These are phyloP conservation scores for Serranus cabrilla DNA, from an alignment of 2,797 vertebrate genomes.

Conservation along the genomic window DNA sequence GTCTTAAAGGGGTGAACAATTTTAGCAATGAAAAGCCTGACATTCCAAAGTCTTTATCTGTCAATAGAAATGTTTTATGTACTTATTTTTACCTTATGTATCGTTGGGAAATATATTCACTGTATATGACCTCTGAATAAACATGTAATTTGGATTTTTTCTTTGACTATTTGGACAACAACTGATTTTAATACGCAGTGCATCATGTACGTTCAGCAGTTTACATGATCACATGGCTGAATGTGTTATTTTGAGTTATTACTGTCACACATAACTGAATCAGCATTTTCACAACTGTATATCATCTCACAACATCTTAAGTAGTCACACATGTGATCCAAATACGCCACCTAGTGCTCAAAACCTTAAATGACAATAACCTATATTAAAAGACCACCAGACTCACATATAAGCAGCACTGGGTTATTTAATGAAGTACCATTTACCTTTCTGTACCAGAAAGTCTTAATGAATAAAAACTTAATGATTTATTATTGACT, in stretches of 20 bases:
- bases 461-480: background rate
- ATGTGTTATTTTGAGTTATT: background rate
- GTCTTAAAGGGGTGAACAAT: conserved; percentile 59
- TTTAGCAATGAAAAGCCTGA: conserved; percentile 71
- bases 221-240: background rate
- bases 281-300: background rate
- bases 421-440: background rate
- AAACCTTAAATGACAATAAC: background rate
- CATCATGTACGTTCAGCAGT: background rate
- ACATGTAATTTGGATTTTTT: conserved; percentile 71
- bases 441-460: background rate
- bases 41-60: conserved; percentile 80
- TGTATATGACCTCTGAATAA: conserved; percentile 77
- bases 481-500: background rate
- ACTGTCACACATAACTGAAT: background rate
- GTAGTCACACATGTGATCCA: background rate
- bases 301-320: background rate
- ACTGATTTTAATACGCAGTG: background rate
- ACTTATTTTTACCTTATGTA: conserved; percentile 80
- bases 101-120: conserved; percentile 74
- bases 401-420: background rate
- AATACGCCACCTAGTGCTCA: conserved; percentile 56
- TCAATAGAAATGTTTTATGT: conserved; percentile 78
- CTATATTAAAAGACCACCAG: background rate
- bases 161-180: conserved; percentile 25